Percentiles rank a stretch among this genome's conserved stretches.
Conservation (phyloP, 2,113 vertebrate genomes). For the Pomatorhinus ruficollis region DNA sequence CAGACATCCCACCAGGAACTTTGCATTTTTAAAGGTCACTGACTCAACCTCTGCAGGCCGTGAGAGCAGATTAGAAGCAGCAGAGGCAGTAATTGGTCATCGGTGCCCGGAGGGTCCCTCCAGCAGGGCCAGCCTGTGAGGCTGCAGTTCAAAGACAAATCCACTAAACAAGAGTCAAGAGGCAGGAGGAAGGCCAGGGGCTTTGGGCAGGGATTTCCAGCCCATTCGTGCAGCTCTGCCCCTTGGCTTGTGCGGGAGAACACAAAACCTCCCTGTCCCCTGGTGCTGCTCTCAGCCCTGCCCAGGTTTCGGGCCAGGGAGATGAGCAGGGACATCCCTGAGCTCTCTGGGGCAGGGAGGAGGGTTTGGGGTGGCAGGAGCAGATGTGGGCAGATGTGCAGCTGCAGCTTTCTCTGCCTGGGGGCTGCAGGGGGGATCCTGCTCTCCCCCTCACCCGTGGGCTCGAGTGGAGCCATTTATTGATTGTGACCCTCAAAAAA, state of each 20-base stretch:
- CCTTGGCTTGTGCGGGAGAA: neutral
- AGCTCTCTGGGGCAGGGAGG: fast-evolving
- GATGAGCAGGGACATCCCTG: fast-evolving
- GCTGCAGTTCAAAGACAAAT: neutral
- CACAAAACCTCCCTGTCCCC: neutral
- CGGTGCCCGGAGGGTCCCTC: neutral
- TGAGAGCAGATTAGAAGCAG: neutral
- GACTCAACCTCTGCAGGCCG: neutral
- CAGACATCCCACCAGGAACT: neutral
- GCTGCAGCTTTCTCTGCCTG: neutral
- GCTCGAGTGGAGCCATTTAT: fast-evolving
- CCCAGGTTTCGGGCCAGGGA: neutral
- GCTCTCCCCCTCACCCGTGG: neutral
- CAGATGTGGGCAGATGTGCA: neutral
- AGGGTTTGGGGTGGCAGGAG: neutral
- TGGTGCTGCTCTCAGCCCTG: fast-evolving
- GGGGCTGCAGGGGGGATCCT: neutral
- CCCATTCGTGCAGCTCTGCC: neutral
- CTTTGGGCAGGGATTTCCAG: neutral
- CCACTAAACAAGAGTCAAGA: fast-evolving
- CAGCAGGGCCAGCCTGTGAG: neutral
- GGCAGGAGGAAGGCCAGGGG: neutral
- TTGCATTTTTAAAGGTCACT: neutral
- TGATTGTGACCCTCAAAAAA: fast-evolving
- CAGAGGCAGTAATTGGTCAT: neutral